Evolutionary conservation across 2,113 vertebrate species (phyloP).

Genomic region (Rhodinocichla rosea): DNA sequence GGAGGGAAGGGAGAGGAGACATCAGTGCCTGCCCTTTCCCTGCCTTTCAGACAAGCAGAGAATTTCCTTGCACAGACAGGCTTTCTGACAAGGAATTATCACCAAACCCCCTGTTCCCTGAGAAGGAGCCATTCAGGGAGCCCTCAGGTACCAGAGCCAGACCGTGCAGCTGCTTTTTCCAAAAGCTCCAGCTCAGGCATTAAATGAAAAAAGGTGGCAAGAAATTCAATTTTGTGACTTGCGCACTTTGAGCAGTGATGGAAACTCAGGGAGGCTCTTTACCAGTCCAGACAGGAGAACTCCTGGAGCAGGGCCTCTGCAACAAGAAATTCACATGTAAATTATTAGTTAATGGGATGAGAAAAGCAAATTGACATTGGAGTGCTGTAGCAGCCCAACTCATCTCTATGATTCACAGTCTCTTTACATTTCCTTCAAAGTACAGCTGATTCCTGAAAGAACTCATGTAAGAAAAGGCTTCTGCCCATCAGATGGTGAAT

Average conservation of each 20-base stretch:
- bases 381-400: not conserved
- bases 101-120: not conserved
- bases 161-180: not conserved
- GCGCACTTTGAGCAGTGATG: rapidly evolving
- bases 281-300: not conserved
- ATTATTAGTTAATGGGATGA: not conserved
- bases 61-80: not conserved
- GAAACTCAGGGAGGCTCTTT: not conserved
- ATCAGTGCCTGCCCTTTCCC: not conserved
- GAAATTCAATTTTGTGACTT: not conserved
- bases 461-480: not conserved
- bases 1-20: not conserved
- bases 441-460: not conserved
- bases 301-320: not conserved
- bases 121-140: not conserved
- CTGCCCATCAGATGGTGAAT: not conserved
- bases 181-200: not conserved
- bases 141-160: not conserved
- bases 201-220: not conserved
- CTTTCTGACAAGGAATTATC: not conserved
- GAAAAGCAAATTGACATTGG: not conserved
- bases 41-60: not conserved
- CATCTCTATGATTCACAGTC: not conserved
- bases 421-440: not conserved
- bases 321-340: not conserved